These are phyloP conservation scores for Ooceraea biroi DNA, from an alignment of 1,140 invertebrate genomes.

Conservation along the genomic window DNA sequence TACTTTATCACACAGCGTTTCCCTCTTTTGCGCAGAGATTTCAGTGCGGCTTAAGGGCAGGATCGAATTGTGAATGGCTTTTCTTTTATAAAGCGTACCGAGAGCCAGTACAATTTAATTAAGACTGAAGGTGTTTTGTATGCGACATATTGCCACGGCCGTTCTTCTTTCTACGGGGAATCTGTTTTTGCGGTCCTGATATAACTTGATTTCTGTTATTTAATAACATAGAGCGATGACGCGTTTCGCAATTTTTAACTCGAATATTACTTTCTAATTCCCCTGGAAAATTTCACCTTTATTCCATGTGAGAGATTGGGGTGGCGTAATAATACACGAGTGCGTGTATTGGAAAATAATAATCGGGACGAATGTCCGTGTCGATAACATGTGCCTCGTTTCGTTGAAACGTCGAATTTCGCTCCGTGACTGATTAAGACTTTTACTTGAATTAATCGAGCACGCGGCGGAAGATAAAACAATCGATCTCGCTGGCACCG, in stretches of 20 bases:
- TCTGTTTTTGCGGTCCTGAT: not conserved
- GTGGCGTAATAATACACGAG: not conserved
- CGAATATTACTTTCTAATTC: conserved; percentile 1
- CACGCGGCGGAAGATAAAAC: not conserved
- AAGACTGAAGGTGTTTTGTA: not conserved
- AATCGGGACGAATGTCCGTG: not conserved
- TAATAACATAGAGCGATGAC: not conserved
- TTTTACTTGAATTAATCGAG: conserved; percentile 34
- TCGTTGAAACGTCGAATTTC: not conserved
- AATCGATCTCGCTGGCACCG: not conserved
- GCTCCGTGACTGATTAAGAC: not conserved
- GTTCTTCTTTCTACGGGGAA: not conserved
- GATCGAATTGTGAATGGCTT: not conserved
- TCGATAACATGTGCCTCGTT: not conserved
- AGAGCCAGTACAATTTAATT: not conserved
- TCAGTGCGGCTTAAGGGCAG: not conserved
- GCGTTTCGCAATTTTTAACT: conserved; percentile 13
- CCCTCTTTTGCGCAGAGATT: not conserved
- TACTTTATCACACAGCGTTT: conserved; percentile 18
- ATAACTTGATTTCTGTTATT: not conserved
- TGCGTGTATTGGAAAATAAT: not conserved
- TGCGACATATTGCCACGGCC: not conserved
- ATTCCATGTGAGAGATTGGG: not conserved
- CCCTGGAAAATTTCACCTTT: not conserved
- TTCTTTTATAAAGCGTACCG: not conserved